These are phyloP conservation scores for Sciurus vulgaris DNA, from an alignment of 2,797 vertebrate genomes.

Conservation along the genomic window DNA sequence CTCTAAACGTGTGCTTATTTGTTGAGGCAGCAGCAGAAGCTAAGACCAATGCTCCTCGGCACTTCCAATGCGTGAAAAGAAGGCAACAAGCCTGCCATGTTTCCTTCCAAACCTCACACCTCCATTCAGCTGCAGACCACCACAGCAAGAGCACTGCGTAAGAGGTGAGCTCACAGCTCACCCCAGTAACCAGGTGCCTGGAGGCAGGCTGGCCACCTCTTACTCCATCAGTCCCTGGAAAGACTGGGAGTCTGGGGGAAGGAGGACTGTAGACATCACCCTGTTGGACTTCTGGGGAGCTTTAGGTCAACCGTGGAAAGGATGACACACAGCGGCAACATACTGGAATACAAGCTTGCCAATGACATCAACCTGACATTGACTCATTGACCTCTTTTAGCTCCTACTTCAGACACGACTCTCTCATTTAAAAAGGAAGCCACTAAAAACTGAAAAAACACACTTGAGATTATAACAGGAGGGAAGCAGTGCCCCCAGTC, in stretches of 20 bases:
- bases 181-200: rapidly evolving
- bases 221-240: neutral
- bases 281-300: too few species aligned
- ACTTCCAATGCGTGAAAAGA: rapidly evolving
- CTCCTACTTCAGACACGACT: neutral
- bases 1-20: neutral
- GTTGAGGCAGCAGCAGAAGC: neutral
- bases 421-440: neutral
- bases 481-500: neutral
- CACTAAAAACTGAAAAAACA: neutral
- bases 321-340: neutral
- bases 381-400: neutral
- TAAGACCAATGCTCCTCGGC: neutral
- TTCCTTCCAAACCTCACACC: too few species aligned
- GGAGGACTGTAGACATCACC: neutral
- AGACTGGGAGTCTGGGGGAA: neutral
- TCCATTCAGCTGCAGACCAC: neutral
- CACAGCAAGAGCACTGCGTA: rapidly evolving
- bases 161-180: rapidly evolving
- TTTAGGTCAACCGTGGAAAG: rapidly evolving
- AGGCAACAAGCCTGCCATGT: neutral
- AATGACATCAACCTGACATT: rapidly evolving
- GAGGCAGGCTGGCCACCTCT: neutral
- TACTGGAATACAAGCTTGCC: rapidly evolving
- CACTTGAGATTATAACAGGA: neutral